Evolutionary conservation across 2,888 invertebrate species (phyloP).

Genomic region (Netelia inedita): DNA sequence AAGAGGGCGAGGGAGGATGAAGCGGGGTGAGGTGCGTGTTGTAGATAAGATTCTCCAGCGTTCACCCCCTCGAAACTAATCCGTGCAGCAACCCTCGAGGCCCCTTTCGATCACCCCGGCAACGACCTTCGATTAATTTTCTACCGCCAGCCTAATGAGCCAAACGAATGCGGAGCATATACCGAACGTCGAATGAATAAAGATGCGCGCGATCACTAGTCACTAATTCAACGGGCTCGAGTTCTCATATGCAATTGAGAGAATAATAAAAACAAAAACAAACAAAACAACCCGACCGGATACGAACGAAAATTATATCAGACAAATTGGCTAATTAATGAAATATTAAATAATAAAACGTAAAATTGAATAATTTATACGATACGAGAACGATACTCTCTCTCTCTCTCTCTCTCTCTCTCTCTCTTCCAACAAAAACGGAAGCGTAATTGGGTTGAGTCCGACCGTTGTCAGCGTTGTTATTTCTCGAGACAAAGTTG

Average conservation of each 20-base stretch:
- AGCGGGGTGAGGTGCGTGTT: background rate
- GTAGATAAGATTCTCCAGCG: background rate
- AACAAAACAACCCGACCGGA: no score
- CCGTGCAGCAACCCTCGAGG: conserved; percentile 52
- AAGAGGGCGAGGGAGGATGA: background rate
- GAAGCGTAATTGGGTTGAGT: no score
- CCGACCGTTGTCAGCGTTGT: no score
- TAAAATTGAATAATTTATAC: no score
- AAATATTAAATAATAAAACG: no score
- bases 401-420: background rate
- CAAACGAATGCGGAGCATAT: conserved; percentile 22
- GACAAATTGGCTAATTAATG: no score
- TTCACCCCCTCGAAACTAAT: conserved; percentile 42
- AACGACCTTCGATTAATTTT: conserved; percentile 64
- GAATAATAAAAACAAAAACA: no score
- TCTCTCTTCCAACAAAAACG: background rate
- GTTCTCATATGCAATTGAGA: no score
- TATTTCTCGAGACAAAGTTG: no score
- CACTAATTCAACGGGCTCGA: no score
- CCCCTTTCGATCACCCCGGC: conserved; percentile 48
- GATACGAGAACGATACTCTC: no score
- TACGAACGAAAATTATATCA: no score
- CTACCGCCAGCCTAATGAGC: conserved; percentile 8
- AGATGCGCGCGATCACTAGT: conserved; percentile 9
- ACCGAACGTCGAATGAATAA: conserved; percentile 42